Percentiles rank a stretch among this genome's conserved stretches.
Evolutionary conservation across 2,888 invertebrate species (phyloP).

Genomic region (Osmoderma eremita): DNA sequence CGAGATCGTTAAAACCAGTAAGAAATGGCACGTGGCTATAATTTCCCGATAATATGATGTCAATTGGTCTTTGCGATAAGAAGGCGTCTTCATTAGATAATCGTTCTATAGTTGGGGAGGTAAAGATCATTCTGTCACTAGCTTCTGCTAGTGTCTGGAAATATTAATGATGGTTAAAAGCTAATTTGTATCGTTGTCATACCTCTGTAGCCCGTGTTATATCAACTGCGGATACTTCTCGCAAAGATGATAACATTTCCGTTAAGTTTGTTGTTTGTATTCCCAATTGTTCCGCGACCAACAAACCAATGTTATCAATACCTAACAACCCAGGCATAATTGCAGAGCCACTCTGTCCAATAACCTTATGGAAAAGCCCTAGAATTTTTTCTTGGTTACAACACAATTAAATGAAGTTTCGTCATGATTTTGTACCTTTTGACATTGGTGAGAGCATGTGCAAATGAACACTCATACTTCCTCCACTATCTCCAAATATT

Average conservation of each 20-base stretch:
- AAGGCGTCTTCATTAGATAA: slow-evolving; percentile 45
- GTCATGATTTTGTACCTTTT: slow-evolving; percentile 1
- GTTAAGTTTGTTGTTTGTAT: slow-evolving; percentile 27
- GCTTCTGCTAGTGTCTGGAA: not conserved
- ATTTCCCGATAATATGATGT: slow-evolving; percentile 41
- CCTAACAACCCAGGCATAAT: slow-evolving; percentile 55
- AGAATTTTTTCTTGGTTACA: slow-evolving; percentile 34
- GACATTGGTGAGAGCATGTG: slow-evolving; percentile 13
- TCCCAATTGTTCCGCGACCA: slow-evolving; percentile 40
- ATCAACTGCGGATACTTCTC: slow-evolving; percentile 33
- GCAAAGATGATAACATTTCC: slow-evolving; percentile 40
- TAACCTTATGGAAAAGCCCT: slow-evolving; percentile 78
- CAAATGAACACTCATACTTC: slow-evolving; percentile 6
- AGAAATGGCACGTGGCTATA: slow-evolving; percentile 44
- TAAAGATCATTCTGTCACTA: not conserved
- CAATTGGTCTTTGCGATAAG: slow-evolving; percentile 34
- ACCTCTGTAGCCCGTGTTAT: slow-evolving; percentile 6
- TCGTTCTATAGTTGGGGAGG: slow-evolving; percentile 40
- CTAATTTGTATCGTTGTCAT: not conserved
- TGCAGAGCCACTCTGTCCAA: slow-evolving; percentile 79
- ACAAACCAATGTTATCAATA: slow-evolving; percentile 38
- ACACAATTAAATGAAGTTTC: not conserved
- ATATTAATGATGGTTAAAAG: not conserved
- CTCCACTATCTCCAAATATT: slow-evolving; percentile 26
- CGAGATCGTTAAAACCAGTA: slow-evolving; percentile 45